These are phyloP conservation scores for Ceyx melanurus DNA, from an alignment of 2,113 vertebrate species.

Conservation along the genomic window DNA sequence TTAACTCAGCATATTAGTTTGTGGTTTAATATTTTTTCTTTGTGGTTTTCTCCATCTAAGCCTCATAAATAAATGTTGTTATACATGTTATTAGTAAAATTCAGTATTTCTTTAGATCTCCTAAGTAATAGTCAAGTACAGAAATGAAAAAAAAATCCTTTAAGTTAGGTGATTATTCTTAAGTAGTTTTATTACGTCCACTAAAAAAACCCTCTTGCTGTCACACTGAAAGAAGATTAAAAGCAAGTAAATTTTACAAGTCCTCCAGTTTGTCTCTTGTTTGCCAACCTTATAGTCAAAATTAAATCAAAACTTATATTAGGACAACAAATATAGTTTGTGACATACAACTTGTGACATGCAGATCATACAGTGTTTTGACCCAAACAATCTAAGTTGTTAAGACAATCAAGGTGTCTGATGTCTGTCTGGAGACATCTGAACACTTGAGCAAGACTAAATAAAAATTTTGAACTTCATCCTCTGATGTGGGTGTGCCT, in stretches of 20 bases:
- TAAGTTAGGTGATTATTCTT: neutral
- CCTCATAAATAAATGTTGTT: neutral
- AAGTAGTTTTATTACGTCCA: neutral
- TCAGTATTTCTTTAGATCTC: neutral
- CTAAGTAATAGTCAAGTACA: neutral
- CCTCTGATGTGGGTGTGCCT: no score
- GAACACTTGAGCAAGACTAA: no score
- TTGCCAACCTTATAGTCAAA: neutral
- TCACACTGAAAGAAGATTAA: neutral
- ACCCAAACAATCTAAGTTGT: no score
- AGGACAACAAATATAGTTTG: neutral
- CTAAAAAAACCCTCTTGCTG: neutral
- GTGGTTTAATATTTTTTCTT: neutral
- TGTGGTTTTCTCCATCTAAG: neutral
- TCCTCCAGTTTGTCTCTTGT: neutral
- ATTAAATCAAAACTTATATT: neutral
- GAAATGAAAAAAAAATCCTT: neutral
- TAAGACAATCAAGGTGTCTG: no score
- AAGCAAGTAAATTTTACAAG: neutral
- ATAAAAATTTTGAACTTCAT: no score
- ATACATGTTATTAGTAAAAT: neutral
- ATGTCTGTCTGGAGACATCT: no score
- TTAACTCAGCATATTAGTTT: neutral
- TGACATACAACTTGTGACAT: neutral
- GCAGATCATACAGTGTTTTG: no score